These are phyloP conservation scores for rat (Rattus norvegicus) DNA, from an alignment of 2,113 vertebrate genomes.

Conservation along the genomic window DNA sequence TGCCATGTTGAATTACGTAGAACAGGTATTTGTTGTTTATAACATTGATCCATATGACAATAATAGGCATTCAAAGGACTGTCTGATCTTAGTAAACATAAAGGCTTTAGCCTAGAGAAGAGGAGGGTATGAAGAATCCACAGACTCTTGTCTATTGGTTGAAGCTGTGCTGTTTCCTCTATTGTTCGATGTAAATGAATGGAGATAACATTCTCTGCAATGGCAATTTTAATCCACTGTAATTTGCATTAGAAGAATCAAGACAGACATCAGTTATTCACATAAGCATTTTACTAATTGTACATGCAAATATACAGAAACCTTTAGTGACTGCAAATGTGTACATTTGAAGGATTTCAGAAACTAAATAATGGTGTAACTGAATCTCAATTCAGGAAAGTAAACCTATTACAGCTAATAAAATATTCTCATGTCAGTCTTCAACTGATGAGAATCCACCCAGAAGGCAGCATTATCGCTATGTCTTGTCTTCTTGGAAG, in stretches of 20 bases:
- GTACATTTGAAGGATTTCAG: not conserved
- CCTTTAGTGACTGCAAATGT: not conserved
- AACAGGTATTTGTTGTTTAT: not conserved
- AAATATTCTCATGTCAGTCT: not conserved
- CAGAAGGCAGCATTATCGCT: not conserved
- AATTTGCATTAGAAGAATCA: conserved; percentile 38
- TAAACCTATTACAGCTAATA: not conserved
- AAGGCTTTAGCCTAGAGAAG: not conserved
- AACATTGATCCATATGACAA: not conserved
- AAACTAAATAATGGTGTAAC: not conserved
- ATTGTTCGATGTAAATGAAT: not conserved
- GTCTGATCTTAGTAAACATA: not conserved
- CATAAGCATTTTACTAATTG: not conserved
- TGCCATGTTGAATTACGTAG: not conserved
- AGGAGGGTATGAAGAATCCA: not conserved
- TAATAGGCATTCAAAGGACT: not conserved
- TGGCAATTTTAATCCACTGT: not conserved
- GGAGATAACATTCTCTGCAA: not conserved
- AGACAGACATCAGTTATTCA: not conserved
- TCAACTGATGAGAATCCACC: not conserved
- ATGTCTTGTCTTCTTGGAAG: not conserved
- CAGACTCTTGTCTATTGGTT: not conserved
- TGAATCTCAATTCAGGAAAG: not conserved
- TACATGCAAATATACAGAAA: not conserved
- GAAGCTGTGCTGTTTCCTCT: not conserved